Percentiles rank a stretch among this genome's conserved stretches.
Evolutionary conservation across 2,888 invertebrate species (phyloP).

Genomic region (Elegia similella): DNA sequence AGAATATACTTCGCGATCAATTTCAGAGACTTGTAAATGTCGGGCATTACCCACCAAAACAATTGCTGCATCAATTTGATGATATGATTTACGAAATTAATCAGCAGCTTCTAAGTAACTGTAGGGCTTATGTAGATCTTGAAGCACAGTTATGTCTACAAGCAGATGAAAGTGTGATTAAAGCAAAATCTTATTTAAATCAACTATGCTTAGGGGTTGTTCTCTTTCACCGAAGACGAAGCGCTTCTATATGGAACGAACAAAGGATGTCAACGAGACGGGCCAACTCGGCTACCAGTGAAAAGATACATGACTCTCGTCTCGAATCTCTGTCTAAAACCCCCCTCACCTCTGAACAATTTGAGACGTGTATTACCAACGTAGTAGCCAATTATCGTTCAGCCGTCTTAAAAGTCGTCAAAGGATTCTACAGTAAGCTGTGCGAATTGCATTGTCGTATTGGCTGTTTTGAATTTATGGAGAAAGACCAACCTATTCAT

Average conservation of each 20-base stretch:
- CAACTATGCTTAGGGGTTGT: conserved; percentile 47
- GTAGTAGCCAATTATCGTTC: conserved; percentile 52
- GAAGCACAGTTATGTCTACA: conserved; percentile 51
- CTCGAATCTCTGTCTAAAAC: conserved; percentile 24
- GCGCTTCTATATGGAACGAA: conserved; percentile 35
- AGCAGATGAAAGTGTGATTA: conserved; percentile 43
- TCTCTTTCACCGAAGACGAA: conserved; percentile 32
- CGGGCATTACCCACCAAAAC: conserved; percentile 52
- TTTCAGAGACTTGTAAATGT: conserved; percentile 52
- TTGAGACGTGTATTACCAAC: conserved; percentile 42
- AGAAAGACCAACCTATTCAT: conserved; percentile 17
- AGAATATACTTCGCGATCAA: conserved; percentile 47
- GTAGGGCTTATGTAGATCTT: conserved; percentile 54
- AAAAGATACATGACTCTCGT: conserved; percentile 22
- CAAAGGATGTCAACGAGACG: conserved; percentile 27
- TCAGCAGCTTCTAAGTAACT: conserved; percentile 65
- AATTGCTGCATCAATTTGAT: conserved; percentile 62
- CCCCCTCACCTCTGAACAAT: conserved; percentile 34
- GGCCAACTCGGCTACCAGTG: conserved; percentile 29
- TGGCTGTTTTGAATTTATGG: conserved; percentile 26
- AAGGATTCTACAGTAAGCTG: conserved; percentile 45
- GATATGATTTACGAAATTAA: conserved; percentile 60
- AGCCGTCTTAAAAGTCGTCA: conserved; percentile 45
- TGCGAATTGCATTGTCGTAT: conserved; percentile 44
- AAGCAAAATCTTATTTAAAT: conserved; percentile 49